Conservation (phyloP, 2,113 vertebrate species). For the Sciurus niger region DNA sequence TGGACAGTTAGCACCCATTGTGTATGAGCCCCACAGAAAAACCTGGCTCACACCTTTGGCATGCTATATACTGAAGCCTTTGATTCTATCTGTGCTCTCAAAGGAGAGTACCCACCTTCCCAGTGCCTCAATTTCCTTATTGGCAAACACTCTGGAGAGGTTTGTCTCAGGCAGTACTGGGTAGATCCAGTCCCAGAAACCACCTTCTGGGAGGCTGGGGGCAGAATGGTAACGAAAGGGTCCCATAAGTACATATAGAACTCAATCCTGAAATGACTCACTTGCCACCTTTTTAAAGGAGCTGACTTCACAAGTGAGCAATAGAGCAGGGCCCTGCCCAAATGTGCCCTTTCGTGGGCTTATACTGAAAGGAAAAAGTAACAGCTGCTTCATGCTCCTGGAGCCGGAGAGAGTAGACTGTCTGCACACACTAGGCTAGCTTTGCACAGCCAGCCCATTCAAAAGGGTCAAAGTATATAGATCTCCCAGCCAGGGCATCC, state of each 20-base stretch:
- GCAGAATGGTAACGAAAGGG: not conserved
- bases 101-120: not conserved
- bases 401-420: not conserved
- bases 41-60: not conserved
- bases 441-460: not conserved
- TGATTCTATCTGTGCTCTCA: not conserved
- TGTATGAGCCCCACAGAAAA: not conserved
- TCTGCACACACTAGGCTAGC: not conserved
- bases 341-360: not conserved
- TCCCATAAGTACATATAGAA: not conserved
- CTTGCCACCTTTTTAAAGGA: not conserved
- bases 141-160: not conserved
- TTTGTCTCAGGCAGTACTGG: not conserved
- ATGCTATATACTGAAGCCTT: not conserved
- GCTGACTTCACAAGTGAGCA: not conserved
- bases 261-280: not conserved
- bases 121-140: not conserved
- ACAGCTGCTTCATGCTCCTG: not conserved
- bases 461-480: not conserved
- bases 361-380: not conserved
- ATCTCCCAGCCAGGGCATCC: not conserved
- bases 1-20: too few relatives aligned
- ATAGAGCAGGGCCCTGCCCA: not conserved
- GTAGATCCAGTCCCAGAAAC: not conserved
- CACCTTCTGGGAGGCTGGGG: not conserved